Percentiles rank a stretch among this genome's conserved stretches.
These are phyloP conservation scores for Chionis minor DNA, from an alignment of 2,113 vertebrate genomes.

Conservation along the genomic window DNA sequence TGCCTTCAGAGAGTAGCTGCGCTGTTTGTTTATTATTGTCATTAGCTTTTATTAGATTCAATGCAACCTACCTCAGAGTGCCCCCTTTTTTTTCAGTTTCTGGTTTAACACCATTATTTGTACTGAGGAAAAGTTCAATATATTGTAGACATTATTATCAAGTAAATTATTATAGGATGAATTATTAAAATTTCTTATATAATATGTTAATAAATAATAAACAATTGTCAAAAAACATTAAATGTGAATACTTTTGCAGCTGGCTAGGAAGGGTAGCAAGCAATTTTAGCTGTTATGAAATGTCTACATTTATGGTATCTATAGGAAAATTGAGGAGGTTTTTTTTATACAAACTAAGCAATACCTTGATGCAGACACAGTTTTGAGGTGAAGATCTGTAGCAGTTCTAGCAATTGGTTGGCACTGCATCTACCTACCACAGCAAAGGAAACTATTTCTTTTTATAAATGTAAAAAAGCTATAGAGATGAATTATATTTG, in stretches of 20 bases:
- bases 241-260: neutral
- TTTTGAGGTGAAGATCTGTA: neutral
- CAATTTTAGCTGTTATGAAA: neutral
- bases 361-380: neutral
- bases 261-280: neutral
- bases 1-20: neutral
- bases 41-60: constrained; percentile 36
- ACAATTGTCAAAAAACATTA: neutral
- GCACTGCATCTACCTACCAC: neutral
- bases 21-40: constrained; percentile 41
- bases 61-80: neutral
- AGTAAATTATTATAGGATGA: neutral
- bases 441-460: neutral
- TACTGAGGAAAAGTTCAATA: neutral
- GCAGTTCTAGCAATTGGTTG: neutral
- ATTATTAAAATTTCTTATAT: constrained; percentile 15
- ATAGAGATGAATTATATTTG: neutral
- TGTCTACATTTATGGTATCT: neutral
- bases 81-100: neutral
- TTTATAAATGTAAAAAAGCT: neutral
- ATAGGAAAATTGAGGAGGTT: neutral
- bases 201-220: constrained; percentile 31
- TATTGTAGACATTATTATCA: neutral
- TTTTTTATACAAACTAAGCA: neutral
- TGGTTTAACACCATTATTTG: neutral